A percentile compares a stretch with the other conserved stretches of the same genome.
Conservation (phyloP, 2,888 invertebrate genomes). For the Cantharis rustica region DNA sequence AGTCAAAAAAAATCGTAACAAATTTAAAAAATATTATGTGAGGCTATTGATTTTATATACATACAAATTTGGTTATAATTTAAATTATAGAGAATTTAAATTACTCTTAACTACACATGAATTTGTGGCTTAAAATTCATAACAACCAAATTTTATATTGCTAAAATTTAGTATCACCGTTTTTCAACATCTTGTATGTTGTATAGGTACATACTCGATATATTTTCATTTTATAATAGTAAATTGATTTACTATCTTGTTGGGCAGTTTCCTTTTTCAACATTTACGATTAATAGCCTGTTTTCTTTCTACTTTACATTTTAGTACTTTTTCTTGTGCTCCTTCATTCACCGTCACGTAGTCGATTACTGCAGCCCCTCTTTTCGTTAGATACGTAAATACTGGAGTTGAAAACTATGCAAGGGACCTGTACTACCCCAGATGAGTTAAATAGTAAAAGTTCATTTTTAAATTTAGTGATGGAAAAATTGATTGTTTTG, state of each 20-base stretch:
- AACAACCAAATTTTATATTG: too few species aligned
- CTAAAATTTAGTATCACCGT: too few species aligned
- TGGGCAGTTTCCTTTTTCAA: conserved; percentile 1
- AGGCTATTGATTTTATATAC: too few species aligned
- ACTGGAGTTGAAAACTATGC: conserved; percentile 1
- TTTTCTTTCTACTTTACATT: conserved; percentile 4
- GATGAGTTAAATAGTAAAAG: neutral
- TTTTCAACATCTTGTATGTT: too few species aligned
- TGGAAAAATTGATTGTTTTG: neutral
- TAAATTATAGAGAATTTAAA: too few species aligned
- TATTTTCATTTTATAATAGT: neutral
- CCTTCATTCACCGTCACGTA: conserved; percentile 4
- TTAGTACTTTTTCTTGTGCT: conserved; percentile 3
- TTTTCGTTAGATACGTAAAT: conserved; percentile 1
- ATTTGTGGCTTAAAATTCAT: too few species aligned
- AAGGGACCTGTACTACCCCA: neutral
- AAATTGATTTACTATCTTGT: conserved; percentile 4
- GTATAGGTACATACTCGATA: neutral
- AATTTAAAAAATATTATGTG: too few species aligned
- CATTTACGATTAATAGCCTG: conserved; percentile 1
- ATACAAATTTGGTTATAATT: too few species aligned
- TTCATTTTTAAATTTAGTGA: neutral
- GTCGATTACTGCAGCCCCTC: conserved; percentile 3
- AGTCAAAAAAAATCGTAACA: too few species aligned
- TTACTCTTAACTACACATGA: too few species aligned